A percentile compares a stretch with the other conserved stretches of the same genome.
Evolutionary conservation across 2,888 invertebrate species (phyloP).

Genomic region (Lasioglossum vierecki): DNA sequence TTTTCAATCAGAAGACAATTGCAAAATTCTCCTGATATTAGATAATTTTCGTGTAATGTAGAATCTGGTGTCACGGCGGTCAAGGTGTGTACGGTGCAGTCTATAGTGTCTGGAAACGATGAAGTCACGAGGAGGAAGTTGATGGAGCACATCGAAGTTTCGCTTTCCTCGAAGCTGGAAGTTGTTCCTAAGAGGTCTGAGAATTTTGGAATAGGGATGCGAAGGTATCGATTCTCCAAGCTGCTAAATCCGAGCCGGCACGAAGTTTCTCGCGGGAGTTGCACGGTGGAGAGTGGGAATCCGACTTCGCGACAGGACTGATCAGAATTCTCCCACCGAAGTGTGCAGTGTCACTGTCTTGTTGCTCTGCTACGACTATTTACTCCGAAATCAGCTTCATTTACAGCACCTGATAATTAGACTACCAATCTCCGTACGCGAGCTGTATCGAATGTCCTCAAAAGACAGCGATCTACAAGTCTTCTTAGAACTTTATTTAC

Average conservation of each 20-base stretch:
- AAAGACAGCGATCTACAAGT: not conserved
- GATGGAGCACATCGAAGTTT: not conserved
- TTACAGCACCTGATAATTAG: not conserved
- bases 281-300: not conserved
- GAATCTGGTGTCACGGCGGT: not conserved
- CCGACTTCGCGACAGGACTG: not conserved
- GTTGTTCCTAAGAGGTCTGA: not conserved
- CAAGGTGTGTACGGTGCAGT: not conserved
- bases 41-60: not conserved
- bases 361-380: not conserved
- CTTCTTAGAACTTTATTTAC: not conserved
- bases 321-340: not conserved
- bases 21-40: not conserved
- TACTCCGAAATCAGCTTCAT: not conserved
- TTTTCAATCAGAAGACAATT: no score
- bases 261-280: not conserved
- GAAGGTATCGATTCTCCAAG: not conserved
- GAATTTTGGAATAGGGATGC: constrained; percentile 2
- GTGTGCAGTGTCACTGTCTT: not conserved
- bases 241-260: not conserved
- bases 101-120: not conserved
- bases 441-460: not conserved
- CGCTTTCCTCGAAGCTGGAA: not conserved
- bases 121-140: not conserved
- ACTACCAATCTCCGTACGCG: not conserved